phyloP scores from a whole-genome alignment of 2,797 vertebrate genomes.

The Sebastiscus albofasciatus region DNA sequence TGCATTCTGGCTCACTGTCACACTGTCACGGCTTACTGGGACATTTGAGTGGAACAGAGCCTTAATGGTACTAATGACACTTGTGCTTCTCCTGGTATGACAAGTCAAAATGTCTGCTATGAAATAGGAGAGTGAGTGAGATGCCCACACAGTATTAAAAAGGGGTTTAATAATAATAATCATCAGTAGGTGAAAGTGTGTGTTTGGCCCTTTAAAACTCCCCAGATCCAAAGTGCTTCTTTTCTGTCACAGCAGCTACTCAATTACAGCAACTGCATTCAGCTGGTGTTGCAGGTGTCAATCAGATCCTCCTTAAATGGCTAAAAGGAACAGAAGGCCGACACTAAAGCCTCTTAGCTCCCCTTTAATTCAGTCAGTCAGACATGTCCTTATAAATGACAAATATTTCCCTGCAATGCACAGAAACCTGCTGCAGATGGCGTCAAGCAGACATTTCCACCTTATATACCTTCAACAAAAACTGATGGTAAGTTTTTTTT shows the following conservation, averaged over 20 bases:
- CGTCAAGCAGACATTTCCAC: background rate
- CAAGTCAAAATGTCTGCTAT: background rate
- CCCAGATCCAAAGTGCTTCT: background rate
- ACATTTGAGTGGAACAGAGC: background rate
- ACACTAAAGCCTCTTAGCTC: background rate
- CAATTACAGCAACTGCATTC: background rate
- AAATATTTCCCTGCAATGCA: background rate
- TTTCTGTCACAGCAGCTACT: background rate
- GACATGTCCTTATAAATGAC: background rate
- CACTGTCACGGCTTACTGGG: background rate
- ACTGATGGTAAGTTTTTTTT: background rate
- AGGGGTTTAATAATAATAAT: background rate
- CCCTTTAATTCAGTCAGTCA: background rate
- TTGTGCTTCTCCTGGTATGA: background rate
- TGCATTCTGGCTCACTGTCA: background rate
- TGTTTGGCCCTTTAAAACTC: background rate
- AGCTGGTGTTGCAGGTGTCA: background rate
- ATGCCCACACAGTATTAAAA: accelerated
- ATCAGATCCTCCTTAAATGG: background rate
- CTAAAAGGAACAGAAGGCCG: background rate
- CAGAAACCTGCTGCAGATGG: background rate
- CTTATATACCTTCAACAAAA: background rate
- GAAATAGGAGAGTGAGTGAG: background rate
- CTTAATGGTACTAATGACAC: no score
- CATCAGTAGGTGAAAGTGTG: background rate